Evolutionary conservation across 2,797 vertebrate genomes (phyloP), one percentile per base, ranked within the genome.

Genomic region (Limnodromus scolopaceus): DNA sequence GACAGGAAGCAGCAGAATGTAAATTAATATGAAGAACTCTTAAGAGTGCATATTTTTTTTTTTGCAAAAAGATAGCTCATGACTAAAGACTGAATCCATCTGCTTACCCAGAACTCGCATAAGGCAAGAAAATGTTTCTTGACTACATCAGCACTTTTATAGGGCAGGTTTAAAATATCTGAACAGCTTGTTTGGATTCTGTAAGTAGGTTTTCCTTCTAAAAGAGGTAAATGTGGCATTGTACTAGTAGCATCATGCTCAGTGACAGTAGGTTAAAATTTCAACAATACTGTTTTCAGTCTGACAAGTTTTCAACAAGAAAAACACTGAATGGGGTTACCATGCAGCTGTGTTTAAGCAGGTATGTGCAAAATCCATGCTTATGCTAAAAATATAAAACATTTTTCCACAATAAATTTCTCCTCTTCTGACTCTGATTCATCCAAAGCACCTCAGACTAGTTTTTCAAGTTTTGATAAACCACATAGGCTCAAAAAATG

Each of bases 41-140:
- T 23, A 53, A 60, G 28, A 78, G 43, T 1, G 7, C 7, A 24
- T 64, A n/a, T 89, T 93, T 81, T 64, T 89, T 93, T 81, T 81
- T 2, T 80, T 43, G 53, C 36, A 32, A 64, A 91, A 90, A 76
- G 7, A 72, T 12, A 78, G 55, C 38, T 41, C 58, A 54, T 16
- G 58, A 93, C 64, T 84, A 57, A 75, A 77, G 60, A 92, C 55
- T 76, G 60, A 83, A 87, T 38, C 71, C 49, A 66, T 64, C 77
- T 77, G 71, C 64, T 92, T 65, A 80, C 18, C 34, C 57, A 70
- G 60, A 92, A 39, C 41, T 89, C 83, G 60, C 32, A 13, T 58
- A 91, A 94, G 60, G 72, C 84, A 89, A 82, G 58, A 70, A 87
- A 41, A 70, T 27, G 15, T 77, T 91, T 94, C 66, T 71, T 84